phyloP scores from a whole-genome alignment of 2,797 vertebrate species.

The Muscicapa striata region DNA sequence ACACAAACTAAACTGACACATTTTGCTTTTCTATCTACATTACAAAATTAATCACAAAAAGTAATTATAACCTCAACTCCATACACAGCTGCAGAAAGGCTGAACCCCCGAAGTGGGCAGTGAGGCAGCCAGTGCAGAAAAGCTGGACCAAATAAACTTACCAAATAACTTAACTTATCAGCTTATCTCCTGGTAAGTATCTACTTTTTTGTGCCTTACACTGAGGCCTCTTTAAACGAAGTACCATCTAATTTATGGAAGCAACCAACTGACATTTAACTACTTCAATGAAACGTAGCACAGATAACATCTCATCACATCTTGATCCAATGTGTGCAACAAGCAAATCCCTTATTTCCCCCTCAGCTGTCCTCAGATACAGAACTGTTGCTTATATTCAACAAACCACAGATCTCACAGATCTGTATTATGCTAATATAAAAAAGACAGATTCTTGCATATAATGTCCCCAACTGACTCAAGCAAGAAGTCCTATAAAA shows the following conservation, averaged over 20 bases:
- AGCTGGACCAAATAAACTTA: background rate
- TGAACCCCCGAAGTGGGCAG: background rate
- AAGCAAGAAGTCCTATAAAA: background rate
- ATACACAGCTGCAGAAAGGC: background rate
- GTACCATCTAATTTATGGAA: slow-evolving; percentile 54
- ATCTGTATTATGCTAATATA: background rate
- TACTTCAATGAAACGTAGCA: slow-evolving; percentile 45
- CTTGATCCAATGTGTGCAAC: slow-evolving; percentile 60
- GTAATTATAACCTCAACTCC: background rate
- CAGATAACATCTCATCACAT: slow-evolving; percentile 62
- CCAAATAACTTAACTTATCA: background rate
- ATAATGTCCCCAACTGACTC: background rate
- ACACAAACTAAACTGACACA: background rate
- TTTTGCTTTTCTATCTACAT: background rate
- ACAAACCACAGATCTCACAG: background rate
- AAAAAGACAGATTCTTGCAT: background rate
- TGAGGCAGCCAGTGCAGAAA: background rate
- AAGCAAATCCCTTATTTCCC: background rate
- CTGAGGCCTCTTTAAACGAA: slow-evolving; percentile 23
- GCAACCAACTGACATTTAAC: slow-evolving; percentile 54
- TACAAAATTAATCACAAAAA: background rate
- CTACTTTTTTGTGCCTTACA: background rate
- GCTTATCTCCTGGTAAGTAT: background rate
- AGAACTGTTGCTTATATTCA: background rate
- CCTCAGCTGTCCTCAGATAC: background rate